Evolutionary conservation across 1,140 invertebrate species (phyloP), one percentile per base, ranked within the genome.

Genomic region (Helicoverpa zea): DNA sequence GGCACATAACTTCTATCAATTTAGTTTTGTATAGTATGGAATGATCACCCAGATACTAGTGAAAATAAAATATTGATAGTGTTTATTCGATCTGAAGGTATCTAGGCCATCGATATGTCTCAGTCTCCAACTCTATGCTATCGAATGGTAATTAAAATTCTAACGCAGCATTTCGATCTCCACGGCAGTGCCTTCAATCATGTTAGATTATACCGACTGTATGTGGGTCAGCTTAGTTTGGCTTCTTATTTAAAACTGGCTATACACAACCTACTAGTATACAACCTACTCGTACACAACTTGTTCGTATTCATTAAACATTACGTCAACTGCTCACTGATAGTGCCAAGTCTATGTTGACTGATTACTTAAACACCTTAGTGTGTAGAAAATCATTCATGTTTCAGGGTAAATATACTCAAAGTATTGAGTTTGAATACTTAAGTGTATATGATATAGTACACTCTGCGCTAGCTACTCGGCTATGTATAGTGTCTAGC

Each of bases 71-170:
- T 61, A 14, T 2, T 63, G 7, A 16, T 23, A 16, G 30, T 79
- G 58, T 35, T 18, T 29, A 54, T 30, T 64, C n/a, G 51, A 58
- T 68, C 30, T 63, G 23, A 23, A 23, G 43, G 64, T 68, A 79
- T 70, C 64, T 70, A 23, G 52, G n/a, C n/a, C 70, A 79, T 79
- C 54, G 61, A 70, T 52, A 84, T 49, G 30, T 23, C 52, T 56
- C 81, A 79, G 61, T 82, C n/a, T n/a, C 61, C 80, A 78, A 83
- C 58, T 81, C 79, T 79, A 73, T 81, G 70, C 84, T 84, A 86
- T 86, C 79, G 86, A 86, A 87, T 83, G 82, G 83, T 82, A 84
- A 89, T 89, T 90, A 87, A 89, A 88, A 89, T 88, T 90, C 82
- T 87, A 90, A 82, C 81, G 83, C 70, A 81, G 81, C 84, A 86